Percentiles rank a stretch among this genome's conserved stretches.
phyloP scores from a whole-genome alignment of 1,140 invertebrate genomes.

The Cherax destructor region DNA sequence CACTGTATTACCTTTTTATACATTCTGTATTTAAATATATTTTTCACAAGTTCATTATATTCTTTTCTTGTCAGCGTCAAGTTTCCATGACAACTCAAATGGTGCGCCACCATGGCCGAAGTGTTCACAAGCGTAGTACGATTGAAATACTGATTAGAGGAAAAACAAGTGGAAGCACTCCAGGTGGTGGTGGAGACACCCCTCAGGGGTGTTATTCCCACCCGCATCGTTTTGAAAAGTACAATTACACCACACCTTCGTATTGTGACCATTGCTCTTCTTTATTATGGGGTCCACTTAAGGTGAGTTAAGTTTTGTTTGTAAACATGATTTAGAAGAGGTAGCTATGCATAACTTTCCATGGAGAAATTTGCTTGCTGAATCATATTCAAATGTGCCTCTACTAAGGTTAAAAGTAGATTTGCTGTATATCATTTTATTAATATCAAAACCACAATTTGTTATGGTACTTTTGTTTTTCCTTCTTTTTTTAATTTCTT shows the following conservation, averaged over 20 bases:
- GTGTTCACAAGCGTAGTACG: conserved; percentile 93
- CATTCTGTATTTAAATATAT: conserved; percentile 4
- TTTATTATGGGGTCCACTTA: conserved; percentile 94
- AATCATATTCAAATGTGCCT: no score
- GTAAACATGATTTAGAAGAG: no score
- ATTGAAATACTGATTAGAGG: conserved; percentile 92
- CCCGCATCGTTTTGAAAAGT: conserved; percentile 91
- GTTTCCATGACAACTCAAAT: conserved; percentile 91
- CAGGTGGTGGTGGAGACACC: conserved; percentile 75
- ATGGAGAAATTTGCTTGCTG: no score
- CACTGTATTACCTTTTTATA: no score
- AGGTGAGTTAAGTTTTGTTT: conserved; percentile 43
- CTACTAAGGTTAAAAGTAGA: no score
- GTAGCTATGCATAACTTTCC: no score
- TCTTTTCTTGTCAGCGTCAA: conserved; percentile 79
- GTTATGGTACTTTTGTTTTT: no score
- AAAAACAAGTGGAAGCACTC: conserved; percentile 79
- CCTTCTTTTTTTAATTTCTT: no score
- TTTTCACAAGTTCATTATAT: not conserved
- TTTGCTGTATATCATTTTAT: no score
- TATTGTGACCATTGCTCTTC: conserved; percentile 94
- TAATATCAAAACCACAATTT: no score
- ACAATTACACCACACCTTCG: conserved; percentile 92
- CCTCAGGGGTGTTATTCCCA: conserved; percentile 83
- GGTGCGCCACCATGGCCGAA: conserved; percentile 89